Conservation (phyloP, 2,888 invertebrate species). For the Hedya salicella region DNA sequence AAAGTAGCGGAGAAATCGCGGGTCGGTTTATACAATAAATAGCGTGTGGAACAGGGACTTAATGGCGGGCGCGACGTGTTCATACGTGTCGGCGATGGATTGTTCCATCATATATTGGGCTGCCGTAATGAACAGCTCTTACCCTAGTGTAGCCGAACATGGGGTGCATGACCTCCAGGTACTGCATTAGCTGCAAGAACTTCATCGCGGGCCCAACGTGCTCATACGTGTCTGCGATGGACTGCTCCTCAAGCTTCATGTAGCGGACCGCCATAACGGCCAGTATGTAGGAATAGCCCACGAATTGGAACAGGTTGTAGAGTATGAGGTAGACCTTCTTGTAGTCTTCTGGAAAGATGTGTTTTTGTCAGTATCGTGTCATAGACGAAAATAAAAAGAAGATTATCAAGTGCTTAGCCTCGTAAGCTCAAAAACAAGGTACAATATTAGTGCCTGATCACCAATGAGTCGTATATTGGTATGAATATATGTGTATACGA, state of each 20-base stretch:
- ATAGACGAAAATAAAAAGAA: too few species aligned
- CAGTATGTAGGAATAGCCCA: constrained; percentile 92
- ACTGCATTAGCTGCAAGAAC: constrained; percentile 92
- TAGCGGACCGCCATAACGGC: constrained; percentile 90
- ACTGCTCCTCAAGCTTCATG: constrained; percentile 89
- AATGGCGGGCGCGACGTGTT: constrained; percentile 90
- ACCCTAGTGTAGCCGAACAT: constrained; percentile 93
- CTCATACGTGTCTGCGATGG: constrained; percentile 88
- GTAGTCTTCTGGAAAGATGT: constrained; percentile 87
- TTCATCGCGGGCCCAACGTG: constrained; percentile 91
- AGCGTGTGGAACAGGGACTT: too few species aligned
- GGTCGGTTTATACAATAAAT: too few species aligned
- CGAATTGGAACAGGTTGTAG: constrained; percentile 95
- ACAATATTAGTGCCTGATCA: too few species aligned
- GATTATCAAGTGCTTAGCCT: too few species aligned
- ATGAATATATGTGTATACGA: too few species aligned
- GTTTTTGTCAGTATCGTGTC: too few species aligned
- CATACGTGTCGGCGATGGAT: constrained; percentile 89
- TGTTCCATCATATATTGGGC: constrained; percentile 91
- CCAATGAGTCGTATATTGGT: too few species aligned
- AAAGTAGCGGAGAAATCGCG: constrained; percentile 92
- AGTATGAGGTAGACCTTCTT: constrained; percentile 93
- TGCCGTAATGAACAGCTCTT: constrained; percentile 86
- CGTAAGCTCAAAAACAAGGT: too few species aligned
- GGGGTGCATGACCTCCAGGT: constrained; percentile 95